Conservation (phyloP, 2,797 vertebrate species). For the Aplochiton taeniatus region DNA sequence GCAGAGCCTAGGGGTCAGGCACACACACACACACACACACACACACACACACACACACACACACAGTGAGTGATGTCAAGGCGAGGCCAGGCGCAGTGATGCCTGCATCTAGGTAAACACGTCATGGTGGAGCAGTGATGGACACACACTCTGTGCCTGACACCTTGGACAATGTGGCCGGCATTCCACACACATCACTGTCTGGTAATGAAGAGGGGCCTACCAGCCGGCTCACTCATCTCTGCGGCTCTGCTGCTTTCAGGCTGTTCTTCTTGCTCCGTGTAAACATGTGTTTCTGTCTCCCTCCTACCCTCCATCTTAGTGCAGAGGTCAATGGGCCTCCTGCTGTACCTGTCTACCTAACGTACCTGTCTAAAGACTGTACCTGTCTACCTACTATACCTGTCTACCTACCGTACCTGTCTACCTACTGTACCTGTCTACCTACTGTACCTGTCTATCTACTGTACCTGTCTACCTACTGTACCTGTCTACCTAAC, state of each 20-base stretch:
- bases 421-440: no score
- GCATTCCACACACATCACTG: slow-evolving; percentile 40
- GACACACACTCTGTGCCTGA: slow-evolving; percentile 50
- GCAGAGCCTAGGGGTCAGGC: slow-evolving; percentile 27
- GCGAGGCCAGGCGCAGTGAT: slow-evolving; percentile 29
- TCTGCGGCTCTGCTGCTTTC: no score
- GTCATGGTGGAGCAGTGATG: slow-evolving; percentile 38
- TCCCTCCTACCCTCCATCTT: no score
- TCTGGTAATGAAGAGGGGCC: slow-evolving; percentile 18
- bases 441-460: no score
- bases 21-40: slow-evolving; percentile 16
- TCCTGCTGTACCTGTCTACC: no score
- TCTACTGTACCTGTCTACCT: no score
- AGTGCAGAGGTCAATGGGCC: no score
- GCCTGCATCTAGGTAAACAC: slow-evolving; percentile 30
- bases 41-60: slow-evolving; percentile 9
- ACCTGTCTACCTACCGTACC: no score
- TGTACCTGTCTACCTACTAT: no score
- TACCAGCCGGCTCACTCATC: no score
- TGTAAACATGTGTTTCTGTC: slow-evolving; percentile 6
- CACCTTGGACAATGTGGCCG: slow-evolving; percentile 52
- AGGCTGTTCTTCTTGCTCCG: not conserved
- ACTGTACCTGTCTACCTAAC: no score
- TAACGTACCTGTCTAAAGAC: no score
- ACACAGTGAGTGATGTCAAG: slow-evolving; percentile 44